Evolutionary conservation across 2,888 invertebrate genomes (phyloP), one percentile per base, ranked within the genome.

Genomic region (Patella depressa): DNA sequence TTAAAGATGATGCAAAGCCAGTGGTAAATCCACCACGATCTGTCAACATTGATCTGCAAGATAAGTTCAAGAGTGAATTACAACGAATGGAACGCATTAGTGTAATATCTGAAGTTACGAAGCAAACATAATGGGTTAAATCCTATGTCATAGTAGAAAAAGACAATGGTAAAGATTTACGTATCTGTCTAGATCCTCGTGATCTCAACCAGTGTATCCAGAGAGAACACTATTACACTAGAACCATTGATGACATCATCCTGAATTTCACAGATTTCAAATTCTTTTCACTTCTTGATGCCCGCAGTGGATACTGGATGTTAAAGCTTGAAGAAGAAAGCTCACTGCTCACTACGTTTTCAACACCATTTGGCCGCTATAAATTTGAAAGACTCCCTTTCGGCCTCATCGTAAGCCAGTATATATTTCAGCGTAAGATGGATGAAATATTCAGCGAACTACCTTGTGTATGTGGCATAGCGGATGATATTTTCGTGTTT

Each of bases 171-270:
- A 59, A 19, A 59, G 53, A 54, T 14, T 24, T 80, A 12, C 17
- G 80, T 3, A 59, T 81, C 15, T 83, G 81, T 57, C 75, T 81
- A 0, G 80, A 82, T 70, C 79, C 81, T 2, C 59, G 71, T 55
- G 34, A 73, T n/a, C 80, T 84, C 14, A 84, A 83, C 74, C 29
- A 78, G 3, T 69, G 75, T n/a, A 57, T 82, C 19, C 78, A 80
- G 70, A 34, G 81, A 55, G 73, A 75, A 19, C 82, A 77, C 9
- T 76, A 80, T 73, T 77, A 78, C 53, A 78, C 78, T 19, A 80
- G 78, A 4, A 81, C 81, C 11, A n/a, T 83, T 9, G 83, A 84
- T 70, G 82, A 84, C 45, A 17, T 84, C 24, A 80, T 65, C 9
- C 80, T 54, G 12, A 34, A 78, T 19, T 78, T 84, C 59, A 55